These are phyloP conservation scores for Acleris holmiana DNA, from an alignment of 2,888 invertebrate species.

Conservation along the genomic window DNA sequence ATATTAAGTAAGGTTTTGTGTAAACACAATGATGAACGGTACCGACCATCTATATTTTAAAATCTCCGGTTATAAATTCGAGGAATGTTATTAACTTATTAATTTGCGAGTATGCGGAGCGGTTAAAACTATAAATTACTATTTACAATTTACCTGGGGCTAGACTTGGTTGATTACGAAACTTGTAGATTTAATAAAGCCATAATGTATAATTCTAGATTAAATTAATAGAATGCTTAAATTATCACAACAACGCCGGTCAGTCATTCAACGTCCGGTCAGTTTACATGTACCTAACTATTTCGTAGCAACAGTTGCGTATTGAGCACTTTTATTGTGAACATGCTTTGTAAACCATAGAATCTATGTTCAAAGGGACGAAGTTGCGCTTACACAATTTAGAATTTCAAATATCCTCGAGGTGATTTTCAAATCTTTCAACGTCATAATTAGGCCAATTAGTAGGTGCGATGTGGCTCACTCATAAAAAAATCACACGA, in stretches of 20 bases:
- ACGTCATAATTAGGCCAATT: conserved; percentile 34
- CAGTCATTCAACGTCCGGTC: too few relatives aligned
- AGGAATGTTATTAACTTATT: conserved; percentile 24
- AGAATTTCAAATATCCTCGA: neutral
- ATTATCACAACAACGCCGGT: neutral
- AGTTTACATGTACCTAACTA: too few relatives aligned
- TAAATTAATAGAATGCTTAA: neutral
- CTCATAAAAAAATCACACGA: conserved; percentile 40
- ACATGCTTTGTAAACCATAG: too few relatives aligned
- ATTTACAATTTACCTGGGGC: conserved; percentile 10
- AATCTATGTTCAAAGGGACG: too few relatives aligned
- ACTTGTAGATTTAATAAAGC: neutral
- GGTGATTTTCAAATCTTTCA: conserved; percentile 10
- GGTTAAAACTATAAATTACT: conserved; percentile 6
- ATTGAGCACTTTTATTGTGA: too few relatives aligned
- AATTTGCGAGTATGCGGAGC: conserved; percentile 10
- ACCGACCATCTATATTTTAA: conserved; percentile 19
- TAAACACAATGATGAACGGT: conserved; percentile 41
- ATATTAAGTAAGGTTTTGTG: conserved; percentile 49
- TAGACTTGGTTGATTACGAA: neutral
- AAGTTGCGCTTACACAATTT: too few relatives aligned
- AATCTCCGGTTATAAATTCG: conserved; percentile 18
- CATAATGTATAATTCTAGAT: neutral
- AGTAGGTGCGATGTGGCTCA: conserved; percentile 33
- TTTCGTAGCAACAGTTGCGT: too few relatives aligned